phyloP scores from a whole-genome alignment of 2,113 vertebrate species.

The Engystomops pustulosus region DNA sequence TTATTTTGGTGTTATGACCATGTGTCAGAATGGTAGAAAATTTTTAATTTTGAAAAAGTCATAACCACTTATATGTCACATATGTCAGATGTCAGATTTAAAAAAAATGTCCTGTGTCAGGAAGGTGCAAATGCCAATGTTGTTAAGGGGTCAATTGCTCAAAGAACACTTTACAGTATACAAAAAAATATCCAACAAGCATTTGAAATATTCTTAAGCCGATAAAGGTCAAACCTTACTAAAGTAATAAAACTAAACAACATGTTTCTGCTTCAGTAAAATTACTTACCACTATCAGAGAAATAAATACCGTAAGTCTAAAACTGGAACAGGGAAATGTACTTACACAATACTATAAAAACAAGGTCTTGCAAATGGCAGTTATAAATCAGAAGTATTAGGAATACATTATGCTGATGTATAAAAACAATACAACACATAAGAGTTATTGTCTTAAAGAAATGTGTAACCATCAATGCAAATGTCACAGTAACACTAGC shows the following conservation, averaged over 20 bases:
- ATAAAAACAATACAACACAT: not conserved
- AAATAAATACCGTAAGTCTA: slow-evolving; percentile 31
- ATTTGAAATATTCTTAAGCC: not conserved
- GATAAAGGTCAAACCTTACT: not conserved
- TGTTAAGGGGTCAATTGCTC: not conserved
- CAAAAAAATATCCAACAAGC: not conserved
- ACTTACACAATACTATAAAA: slow-evolving; percentile 15
- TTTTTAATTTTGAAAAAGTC: no score
- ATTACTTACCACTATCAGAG: slow-evolving; percentile 4
- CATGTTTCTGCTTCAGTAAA: slow-evolving; percentile 4
- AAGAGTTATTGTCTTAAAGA: not conserved
- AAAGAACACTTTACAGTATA: not conserved
- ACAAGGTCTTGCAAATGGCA: slow-evolving; percentile 3
- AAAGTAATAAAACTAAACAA: slow-evolving; percentile 11
- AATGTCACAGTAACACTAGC: not conserved
- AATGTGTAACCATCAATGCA: not conserved
- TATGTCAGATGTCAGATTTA: no score
- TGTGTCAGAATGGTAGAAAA: no score
- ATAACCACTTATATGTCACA: no score
- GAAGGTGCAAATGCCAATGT: not conserved
- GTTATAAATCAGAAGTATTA: slow-evolving; percentile 11
- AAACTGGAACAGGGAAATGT: not conserved
- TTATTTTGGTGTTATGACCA: no score
- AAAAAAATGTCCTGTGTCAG: no score
- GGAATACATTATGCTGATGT: not conserved